Percentiles rank a stretch among this genome's conserved stretches.
These are phyloP conservation scores for Pelmatolapia mariae DNA, from an alignment of 2,113 vertebrate species.

Conservation along the genomic window DNA sequence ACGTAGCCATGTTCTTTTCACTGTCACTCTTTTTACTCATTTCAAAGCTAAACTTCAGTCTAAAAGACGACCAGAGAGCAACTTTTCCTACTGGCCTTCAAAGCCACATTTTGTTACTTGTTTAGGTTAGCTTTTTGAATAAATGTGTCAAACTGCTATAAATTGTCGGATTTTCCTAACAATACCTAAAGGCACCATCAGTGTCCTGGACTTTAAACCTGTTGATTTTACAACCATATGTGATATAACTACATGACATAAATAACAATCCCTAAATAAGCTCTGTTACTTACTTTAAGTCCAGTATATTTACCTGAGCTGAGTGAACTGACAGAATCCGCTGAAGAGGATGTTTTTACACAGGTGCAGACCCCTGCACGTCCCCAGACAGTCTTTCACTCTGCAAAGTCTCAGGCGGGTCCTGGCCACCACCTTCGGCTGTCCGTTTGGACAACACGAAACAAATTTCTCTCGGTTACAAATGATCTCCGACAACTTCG, in stretches of 20 bases:
- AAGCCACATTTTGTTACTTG: background rate
- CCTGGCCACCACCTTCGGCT: slow-evolving; percentile 39
- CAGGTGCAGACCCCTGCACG: slow-evolving; percentile 50
- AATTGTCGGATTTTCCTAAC: background rate
- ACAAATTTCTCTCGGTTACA: too few species aligned
- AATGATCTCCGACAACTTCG: too few species aligned
- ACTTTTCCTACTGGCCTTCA: background rate
- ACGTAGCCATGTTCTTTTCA: background rate
- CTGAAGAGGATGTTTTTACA: slow-evolving; percentile 56
- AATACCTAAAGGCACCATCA: background rate
- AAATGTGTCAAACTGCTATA: background rate
- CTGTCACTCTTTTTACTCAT: background rate
- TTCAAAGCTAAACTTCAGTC: background rate
- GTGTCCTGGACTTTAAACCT: background rate
- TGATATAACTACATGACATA: background rate
- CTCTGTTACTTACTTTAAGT: background rate
- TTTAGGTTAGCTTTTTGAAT: background rate
- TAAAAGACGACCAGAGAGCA: background rate
- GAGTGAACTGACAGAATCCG: background rate
- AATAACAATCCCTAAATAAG: accelerated
- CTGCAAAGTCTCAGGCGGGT: slow-evolving; percentile 51
- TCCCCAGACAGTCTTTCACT: slow-evolving; percentile 7
- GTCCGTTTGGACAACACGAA: background rate
- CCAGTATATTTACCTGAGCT: background rate
- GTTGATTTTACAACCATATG: background rate